These are phyloP conservation scores for Lasius fuliginosus DNA, from an alignment of 2,888 invertebrate species.

Conservation along the genomic window DNA sequence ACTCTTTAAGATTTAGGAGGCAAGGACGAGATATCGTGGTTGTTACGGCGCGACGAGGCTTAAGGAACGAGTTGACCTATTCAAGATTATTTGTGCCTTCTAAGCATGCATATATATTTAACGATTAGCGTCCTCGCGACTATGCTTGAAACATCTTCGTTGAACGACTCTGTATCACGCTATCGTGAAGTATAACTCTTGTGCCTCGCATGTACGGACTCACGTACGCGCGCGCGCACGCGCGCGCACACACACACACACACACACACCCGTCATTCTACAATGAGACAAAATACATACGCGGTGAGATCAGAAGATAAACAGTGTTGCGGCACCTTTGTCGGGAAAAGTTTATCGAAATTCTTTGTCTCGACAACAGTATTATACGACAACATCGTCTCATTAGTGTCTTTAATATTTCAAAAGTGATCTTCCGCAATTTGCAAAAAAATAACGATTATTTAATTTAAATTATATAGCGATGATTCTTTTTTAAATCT, in stretches of 20 bases:
- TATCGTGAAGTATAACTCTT: constrained; percentile 19
- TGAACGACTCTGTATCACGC: constrained; percentile 27
- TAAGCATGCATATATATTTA: constrained; percentile 12
- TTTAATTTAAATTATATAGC: too few species aligned
- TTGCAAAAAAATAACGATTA: background rate
- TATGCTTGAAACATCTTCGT: constrained; percentile 30
- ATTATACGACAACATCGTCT: background rate
- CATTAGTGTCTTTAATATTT: background rate
- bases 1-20: constrained; percentile 9
- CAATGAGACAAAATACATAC: background rate
- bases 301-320: background rate
- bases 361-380: background rate
- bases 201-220: background rate
- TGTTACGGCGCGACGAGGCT: background rate
- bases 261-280: background rate
- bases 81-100: constrained; percentile 28
- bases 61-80: constrained; percentile 31
- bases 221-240: background rate
- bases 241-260: background rate
- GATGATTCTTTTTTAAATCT: too few species aligned
- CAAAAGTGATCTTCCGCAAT: background rate
- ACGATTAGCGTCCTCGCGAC: constrained; percentile 28
- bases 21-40: constrained; percentile 29
- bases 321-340: too few species aligned
- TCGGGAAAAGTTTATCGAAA: background rate